Evolutionary conservation across 1,140 invertebrate genomes (phyloP), one percentile per base, ranked within the genome.

Genomic region (Drosophila baimaii): DNA sequence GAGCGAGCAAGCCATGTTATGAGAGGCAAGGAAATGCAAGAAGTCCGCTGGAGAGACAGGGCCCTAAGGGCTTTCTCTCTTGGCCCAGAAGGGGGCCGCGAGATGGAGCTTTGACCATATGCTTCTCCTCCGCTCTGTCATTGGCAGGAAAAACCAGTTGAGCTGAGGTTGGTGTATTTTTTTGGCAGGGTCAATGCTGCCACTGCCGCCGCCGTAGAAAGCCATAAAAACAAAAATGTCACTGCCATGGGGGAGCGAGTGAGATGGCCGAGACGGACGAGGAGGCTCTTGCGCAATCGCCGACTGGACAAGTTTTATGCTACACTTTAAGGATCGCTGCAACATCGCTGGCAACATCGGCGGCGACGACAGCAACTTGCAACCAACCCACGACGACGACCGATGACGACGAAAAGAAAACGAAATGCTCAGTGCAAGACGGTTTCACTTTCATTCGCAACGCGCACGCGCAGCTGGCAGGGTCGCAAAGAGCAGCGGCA

Each of bases 361-460:
- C 41, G 27, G 57, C 46, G 23, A 51, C 77, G 41, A 31, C 63
- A 44, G 37, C 76, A 47, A 39, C 70, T 39, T 49, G 39, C 73
- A 37, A 54, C 78, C 47, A 31, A 31, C 29, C 29, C 51, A 47
- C 71, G 63, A 65, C 21, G 33, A 35, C 31, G 31, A 17, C 17
- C 65, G 31, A 25, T 33, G 31, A n/a, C 80, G 44, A 65, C 49
- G 84, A 89, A 89, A 84, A 88, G 83, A 89, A 88, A 88, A 88
- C 84, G 84, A 91, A 91, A 91, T 84, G 85, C 77, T 62, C 64
- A 63, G 55, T 75, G 63, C 82, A 79, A 65, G 39, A 66, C 76
- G 79, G 81, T 91, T 91, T 91, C 90, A 91, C 90, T 91, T 91
- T 91, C 90, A 91, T 91, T 91, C 78, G 86, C 76, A 79, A 72